Evolutionary conservation across 2,113 vertebrate genomes (phyloP).

Genomic region (Kryptolebias marmoratus): DNA sequence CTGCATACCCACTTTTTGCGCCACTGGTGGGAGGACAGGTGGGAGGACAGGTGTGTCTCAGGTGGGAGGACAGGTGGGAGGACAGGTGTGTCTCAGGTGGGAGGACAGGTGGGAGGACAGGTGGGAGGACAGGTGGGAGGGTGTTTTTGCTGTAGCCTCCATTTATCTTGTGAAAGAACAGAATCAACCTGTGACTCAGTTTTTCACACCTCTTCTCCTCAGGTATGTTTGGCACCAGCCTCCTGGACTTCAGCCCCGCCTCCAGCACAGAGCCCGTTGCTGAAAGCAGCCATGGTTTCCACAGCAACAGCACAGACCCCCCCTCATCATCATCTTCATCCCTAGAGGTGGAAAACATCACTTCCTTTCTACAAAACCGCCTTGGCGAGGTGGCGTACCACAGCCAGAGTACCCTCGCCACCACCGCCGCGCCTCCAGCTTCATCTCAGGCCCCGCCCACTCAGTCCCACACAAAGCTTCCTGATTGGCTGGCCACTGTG

Average conservation of each 20-base stretch:
- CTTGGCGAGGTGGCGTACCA: accelerated
- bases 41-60: no score
- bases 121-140: no score
- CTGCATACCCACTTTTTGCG: no score
- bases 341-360: background rate
- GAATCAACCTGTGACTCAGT: background rate
- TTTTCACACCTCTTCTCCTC: background rate
- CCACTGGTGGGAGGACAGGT: no score
- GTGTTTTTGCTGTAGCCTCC: background rate
- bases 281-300: constrained; percentile 29
- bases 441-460: constrained; percentile 55
- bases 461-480: constrained; percentile 10
- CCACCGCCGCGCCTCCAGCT: background rate
- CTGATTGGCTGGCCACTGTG: constrained; percentile 68
- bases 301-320: constrained; percentile 55
- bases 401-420: background rate
- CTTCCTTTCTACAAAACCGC: accelerated
- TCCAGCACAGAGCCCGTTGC: constrained; percentile 49
- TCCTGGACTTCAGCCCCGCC: constrained; percentile 43
- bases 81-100: no score
- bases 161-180: no score
- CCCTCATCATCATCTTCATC: constrained; percentile 10
- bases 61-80: no score
- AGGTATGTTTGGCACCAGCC: constrained; percentile 56
- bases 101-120: no score